Conservation (phyloP, 1,140 invertebrate species). For the Conus ventricosus region DNA sequence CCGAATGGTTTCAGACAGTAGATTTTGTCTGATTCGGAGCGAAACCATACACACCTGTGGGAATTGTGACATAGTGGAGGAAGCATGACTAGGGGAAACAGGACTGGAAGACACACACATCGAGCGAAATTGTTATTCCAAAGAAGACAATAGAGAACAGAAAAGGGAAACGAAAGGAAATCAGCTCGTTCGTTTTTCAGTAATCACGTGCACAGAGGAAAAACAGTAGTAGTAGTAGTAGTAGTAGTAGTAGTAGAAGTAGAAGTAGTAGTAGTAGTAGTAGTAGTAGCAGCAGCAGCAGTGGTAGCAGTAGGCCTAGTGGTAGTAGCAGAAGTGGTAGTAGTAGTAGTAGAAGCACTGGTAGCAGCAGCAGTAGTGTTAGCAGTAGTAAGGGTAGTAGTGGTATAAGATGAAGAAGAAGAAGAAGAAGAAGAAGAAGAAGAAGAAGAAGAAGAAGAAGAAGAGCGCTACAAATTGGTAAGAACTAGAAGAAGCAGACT, state of each 20-base stretch:
- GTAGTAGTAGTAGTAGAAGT: conserved; percentile 7
- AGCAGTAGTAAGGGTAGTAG: background rate
- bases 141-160: background rate
- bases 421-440: background rate
- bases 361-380: background rate
- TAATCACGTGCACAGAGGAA: background rate
- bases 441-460: background rate
- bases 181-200: background rate
- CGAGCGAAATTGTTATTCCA: background rate
- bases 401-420: background rate
- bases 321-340: no score
- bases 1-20: no score
- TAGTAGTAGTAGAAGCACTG: no score
- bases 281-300: background rate
- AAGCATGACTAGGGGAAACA: no score
- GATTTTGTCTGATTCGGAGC: no score
- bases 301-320: no score
- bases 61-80: no score
- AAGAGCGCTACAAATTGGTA: background rate
- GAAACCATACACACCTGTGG: no score
- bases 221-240: background rate
- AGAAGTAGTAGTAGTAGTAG: conserved; percentile 9
- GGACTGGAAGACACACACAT: no score
- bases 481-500: no score
- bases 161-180: background rate